Percentiles rank a stretch among this genome's conserved stretches.
Evolutionary conservation across 2,113 vertebrate species (phyloP).

Genomic region (Poeciliopsis occidentalis): DNA sequence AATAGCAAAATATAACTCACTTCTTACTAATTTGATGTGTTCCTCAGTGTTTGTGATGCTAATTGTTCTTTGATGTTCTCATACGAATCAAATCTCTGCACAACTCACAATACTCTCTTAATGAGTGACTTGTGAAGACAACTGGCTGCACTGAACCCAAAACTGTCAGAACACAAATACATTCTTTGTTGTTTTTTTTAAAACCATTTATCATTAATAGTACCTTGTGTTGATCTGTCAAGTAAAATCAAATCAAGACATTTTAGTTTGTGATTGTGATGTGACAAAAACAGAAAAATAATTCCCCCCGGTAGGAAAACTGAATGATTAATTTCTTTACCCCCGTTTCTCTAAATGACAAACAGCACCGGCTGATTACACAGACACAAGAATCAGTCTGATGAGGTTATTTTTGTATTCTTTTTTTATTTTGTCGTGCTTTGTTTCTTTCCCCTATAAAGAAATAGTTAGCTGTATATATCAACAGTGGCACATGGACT

Average conservation of each 20-base stretch:
- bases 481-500: constrained; percentile 83
- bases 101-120: neutral
- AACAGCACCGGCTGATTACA: constrained; percentile 50
- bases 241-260: neutral
- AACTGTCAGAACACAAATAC: neutral
- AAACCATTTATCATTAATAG: neutral
- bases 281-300: neutral
- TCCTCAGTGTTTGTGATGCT: neutral
- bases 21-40: neutral
- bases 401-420: constrained; percentile 64
- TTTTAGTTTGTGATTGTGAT: neutral
- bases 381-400: constrained; percentile 41
- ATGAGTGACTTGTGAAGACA: neutral
- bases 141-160: neutral
- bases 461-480: constrained; percentile 87
- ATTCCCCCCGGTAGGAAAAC: neutral
- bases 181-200: neutral
- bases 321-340: constrained; percentile 15
- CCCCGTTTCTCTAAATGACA: constrained; percentile 38
- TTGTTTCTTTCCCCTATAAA: constrained; percentile 85
- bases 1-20: too few species aligned
- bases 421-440: constrained; percentile 86
- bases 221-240: neutral
- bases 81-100: neutral
- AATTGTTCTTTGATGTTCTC: neutral